Conservation (phyloP, 2,888 invertebrate species). For the Trileptium ribeirensis region DNA sequence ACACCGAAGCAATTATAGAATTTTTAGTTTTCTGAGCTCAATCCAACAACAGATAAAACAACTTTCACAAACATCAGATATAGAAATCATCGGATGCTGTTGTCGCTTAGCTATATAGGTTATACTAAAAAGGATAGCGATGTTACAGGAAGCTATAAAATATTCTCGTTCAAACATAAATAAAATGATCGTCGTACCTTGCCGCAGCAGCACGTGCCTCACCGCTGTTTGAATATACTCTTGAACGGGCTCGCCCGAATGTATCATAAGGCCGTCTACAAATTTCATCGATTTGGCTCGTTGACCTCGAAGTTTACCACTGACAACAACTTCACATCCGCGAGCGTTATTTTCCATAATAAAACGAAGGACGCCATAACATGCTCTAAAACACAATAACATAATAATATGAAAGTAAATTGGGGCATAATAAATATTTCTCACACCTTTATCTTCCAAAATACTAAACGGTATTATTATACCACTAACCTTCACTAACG, state of each 20-base stretch:
- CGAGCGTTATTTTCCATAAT: slow-evolving; percentile 96
- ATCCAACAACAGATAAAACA: no score
- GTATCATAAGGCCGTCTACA: slow-evolving; percentile 99
- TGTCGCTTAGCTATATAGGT: no score
- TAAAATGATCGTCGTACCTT: slow-evolving; percentile 65
- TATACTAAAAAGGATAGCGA: no score
- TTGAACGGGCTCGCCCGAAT: slow-evolving; percentile 95
- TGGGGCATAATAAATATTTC: no score
- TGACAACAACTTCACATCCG: slow-evolving; percentile 97
- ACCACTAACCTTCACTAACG: no score
- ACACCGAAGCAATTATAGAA: no score
- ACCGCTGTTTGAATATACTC: slow-evolving; percentile 98
- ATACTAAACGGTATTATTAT: neutral
- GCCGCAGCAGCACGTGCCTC: slow-evolving; percentile 89
- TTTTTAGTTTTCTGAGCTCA: no score
- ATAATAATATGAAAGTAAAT: neutral
- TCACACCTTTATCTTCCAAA: neutral
- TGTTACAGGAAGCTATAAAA: no score
- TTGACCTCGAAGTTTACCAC: slow-evolving; percentile 96
- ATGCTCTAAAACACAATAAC: slow-evolving; percentile 62
- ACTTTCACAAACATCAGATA: no score
- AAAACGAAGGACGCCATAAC: slow-evolving; percentile 95
- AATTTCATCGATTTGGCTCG: slow-evolving; percentile 99
- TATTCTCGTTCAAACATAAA: no score
- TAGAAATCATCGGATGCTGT: no score